Percentiles rank a stretch among this genome's conserved stretches.
Evolutionary conservation across 53 echinoderm and acorn worm species (phyloP).

Genomic region (Crossaster papposus): DNA sequence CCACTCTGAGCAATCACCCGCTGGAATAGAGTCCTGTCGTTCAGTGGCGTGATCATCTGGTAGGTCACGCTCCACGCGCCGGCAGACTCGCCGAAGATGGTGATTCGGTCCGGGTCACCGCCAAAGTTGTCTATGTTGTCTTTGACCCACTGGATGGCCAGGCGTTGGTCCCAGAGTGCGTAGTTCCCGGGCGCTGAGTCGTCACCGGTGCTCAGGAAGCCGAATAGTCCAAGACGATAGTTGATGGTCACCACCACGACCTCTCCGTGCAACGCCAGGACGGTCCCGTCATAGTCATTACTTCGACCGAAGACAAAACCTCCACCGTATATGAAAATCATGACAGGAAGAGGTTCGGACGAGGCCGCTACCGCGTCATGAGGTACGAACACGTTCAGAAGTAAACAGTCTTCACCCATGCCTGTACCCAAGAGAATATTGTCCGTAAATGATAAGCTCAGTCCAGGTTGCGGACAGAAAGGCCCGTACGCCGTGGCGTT

Average conservation of each 20-base stretch:
- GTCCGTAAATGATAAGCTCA: too few species aligned
- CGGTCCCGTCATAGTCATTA: conserved; percentile 28
- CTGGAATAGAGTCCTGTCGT: conserved; percentile 35
- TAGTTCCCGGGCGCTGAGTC: conserved; percentile 50
- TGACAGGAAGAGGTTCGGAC: conserved; percentile 50
- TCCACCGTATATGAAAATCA: conserved; percentile 72
- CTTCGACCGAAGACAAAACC: conserved; percentile 25
- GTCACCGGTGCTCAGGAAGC: conserved; percentile 61
- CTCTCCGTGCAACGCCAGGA: conserved; percentile 50
- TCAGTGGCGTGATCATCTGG: conserved; percentile 36
- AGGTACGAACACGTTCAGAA: conserved; percentile 69
- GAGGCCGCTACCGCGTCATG: neutral
- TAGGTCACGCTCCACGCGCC: conserved; percentile 24
- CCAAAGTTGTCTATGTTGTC: conserved; percentile 68
- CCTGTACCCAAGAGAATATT: too few species aligned
- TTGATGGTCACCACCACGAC: conserved; percentile 77
- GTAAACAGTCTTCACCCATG: conserved; percentile 67
- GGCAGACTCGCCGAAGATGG: conserved; percentile 63
- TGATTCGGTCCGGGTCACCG: conserved; percentile 66
- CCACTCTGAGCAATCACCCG: conserved; percentile 45
- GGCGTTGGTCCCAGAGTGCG: conserved; percentile 59
- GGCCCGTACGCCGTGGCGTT: conserved; percentile 39
- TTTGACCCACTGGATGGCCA: conserved; percentile 69
- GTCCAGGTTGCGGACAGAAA: conserved; percentile 55
- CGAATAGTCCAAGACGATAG: conserved; percentile 70